Conservation (phyloP, 2,888 invertebrate species). For the Drosophila rellima region DNA sequence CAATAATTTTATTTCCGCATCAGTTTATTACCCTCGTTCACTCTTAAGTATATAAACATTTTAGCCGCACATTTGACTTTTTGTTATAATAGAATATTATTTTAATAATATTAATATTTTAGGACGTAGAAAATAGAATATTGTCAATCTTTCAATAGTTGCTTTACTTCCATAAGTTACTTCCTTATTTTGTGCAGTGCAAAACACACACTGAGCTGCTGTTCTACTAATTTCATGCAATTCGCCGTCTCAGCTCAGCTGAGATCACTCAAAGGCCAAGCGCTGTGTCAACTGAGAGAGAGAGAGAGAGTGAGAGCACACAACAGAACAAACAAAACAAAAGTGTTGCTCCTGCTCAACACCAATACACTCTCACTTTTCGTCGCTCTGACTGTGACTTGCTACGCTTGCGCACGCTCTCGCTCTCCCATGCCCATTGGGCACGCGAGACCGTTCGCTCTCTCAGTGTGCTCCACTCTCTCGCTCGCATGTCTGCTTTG, state of each 20-base stretch:
- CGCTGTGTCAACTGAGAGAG: constrained; percentile 5
- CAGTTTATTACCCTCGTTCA: background rate
- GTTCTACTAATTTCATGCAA: constrained; percentile 35
- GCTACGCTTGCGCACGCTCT: constrained; percentile 52
- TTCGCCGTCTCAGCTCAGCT: constrained; percentile 27
- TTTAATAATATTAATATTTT: too few relatives aligned
- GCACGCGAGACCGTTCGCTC: background rate
- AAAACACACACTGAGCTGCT: constrained; percentile 3
- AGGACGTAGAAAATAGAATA: too few relatives aligned
- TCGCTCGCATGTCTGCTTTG: constrained; percentile 13
- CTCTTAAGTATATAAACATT: too few relatives aligned
- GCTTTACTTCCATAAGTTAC: background rate
- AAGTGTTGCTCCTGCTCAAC: constrained; percentile 7
- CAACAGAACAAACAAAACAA: constrained; percentile 19
- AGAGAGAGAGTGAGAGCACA: constrained; percentile 4
- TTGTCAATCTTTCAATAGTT: background rate
- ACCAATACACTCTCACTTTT: constrained; percentile 55
- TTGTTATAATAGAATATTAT: too few relatives aligned
- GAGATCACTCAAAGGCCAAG: constrained; percentile 27
- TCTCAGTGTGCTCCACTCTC: constrained; percentile 1
- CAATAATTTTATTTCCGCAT: constrained; percentile 2
- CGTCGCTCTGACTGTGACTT: constrained; percentile 1
- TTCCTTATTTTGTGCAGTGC: constrained; percentile 29
- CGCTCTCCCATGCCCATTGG: background rate
- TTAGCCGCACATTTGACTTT: too few relatives aligned